Base-by-base conservation (phyloP, 64 coral and sea anemone genomes). In the Platygyra sinensis region DNA sequence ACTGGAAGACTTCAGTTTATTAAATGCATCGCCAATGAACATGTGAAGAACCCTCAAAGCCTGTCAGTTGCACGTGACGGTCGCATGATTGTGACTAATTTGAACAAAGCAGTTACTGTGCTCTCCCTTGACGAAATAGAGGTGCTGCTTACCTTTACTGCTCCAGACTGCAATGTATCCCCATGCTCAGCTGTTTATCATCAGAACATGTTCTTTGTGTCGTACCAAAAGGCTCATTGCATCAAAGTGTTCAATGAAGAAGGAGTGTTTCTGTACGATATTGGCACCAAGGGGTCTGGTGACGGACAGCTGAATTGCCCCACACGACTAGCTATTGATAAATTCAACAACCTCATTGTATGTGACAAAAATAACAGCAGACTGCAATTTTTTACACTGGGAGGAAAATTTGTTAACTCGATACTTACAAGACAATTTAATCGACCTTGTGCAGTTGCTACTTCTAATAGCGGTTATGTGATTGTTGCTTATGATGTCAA, bases 251-350 rank as follows among this genome's bases (percentile, higher is more conserved):
- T 87, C 19, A 50, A 52, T 20, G 28, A 87, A 10, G 67, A 73
- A 54, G 83, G 83, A 52, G 15, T 18, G 32, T 73, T 76, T 29
- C 27, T 79, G 36, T 64, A 42, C 18, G 69, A 29, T 6, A 67
- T 77, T 39, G 83, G 83, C 12, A 52, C 52, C 11, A 51, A 73
- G 19, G 83, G 83, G 30, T 72, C 22, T 15, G 52, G 77, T 55
- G 87, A 67, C 76, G 87, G 87, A 22, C 87, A 79, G 24, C 36
- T 89, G 36, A 52, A 25, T 65, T 36, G 39, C 17, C 20, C 74
- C 19, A 54, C 42, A 25, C 67, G 83, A 0, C 29, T 87, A 11
- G 67, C 30, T 22, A 27, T 87, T 19, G 67, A 52, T 50, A 71
- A 71, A 4, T 29, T 52, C 24, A 27, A 74, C 20, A 73, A 54